These are phyloP conservation scores for Sympetrum striolatum DNA, from an alignment of 2,888 invertebrate genomes.

Conservation along the genomic window DNA sequence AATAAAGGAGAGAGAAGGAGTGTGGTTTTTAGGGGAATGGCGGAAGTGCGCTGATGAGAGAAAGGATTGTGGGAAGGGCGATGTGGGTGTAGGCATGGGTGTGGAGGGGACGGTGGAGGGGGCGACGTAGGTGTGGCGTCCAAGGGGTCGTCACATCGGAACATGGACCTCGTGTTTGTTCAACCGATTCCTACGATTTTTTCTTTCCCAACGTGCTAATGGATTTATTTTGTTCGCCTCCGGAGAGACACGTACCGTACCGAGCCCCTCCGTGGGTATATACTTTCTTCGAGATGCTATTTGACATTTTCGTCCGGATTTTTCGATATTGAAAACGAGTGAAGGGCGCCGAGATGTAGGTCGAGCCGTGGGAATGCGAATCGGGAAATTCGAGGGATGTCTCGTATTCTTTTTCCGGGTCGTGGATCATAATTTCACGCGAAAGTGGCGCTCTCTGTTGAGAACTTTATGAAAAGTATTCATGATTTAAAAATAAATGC, in stretches of 20 bases:
- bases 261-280: background rate
- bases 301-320: background rate
- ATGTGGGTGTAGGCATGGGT: too few species aligned
- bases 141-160: background rate
- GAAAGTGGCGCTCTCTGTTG: background rate
- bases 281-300: background rate
- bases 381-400: background rate
- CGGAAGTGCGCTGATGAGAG: background rate
- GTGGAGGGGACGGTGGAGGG: background rate
- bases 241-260: background rate
- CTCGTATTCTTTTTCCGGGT: background rate
- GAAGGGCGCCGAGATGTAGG: background rate
- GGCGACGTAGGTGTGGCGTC: background rate
- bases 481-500: too few species aligned
- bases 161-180: slow-evolving; percentile 24
- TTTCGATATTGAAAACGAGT: background rate
- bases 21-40: background rate
- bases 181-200: slow-evolving; percentile 21
- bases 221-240: slow-evolving; percentile 13
- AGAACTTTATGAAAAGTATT: too few species aligned
- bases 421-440: background rate
- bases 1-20: background rate
- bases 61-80: background rate
- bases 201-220: background rate
- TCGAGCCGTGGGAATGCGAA: background rate